phyloP scores from a whole-genome alignment of 92 coral and sea anemone genomes.

The Anthopleura xanthogrammica region DNA sequence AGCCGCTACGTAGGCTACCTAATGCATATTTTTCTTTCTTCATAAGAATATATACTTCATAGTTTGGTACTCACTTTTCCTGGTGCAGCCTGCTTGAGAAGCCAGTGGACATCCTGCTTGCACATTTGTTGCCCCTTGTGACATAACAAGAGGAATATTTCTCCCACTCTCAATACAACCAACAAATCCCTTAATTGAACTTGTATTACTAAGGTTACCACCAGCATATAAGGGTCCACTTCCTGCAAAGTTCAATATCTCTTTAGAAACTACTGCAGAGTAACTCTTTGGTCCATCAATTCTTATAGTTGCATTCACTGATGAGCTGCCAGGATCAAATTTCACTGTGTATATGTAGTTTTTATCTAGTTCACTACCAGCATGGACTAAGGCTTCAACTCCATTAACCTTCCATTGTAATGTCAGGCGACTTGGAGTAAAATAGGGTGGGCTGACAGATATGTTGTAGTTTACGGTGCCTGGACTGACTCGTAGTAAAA shows the following conservation, averaged over 20 bases:
- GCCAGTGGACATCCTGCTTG: slow-evolving; percentile 63
- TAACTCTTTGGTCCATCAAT: slow-evolving; percentile 47
- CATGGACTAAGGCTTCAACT: slow-evolving; percentile 36
- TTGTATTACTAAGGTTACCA: slow-evolving; percentile 12
- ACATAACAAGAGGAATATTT: slow-evolving; percentile 42
- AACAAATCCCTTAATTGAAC: slow-evolving; percentile 55
- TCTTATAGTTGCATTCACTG: slow-evolving; percentile 54
- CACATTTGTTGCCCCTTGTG: slow-evolving; percentile 27
- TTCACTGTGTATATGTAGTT: slow-evolving; percentile 57
- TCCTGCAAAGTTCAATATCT: slow-evolving; percentile 45
- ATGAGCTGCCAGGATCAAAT: slow-evolving; percentile 64
- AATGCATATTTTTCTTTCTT: background rate
- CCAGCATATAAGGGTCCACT: slow-evolving; percentile 78
- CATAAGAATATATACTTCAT: too few relatives aligned
- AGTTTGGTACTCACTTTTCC: slow-evolving; percentile 44
- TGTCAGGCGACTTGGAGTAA: slow-evolving; percentile 65
- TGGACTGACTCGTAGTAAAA: slow-evolving; percentile 65
- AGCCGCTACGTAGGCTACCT: too few relatives aligned
- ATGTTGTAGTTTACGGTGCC: slow-evolving; percentile 57
- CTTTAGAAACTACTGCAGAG: slow-evolving; percentile 53
- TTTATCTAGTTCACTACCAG: slow-evolving; percentile 75
- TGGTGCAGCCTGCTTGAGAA: slow-evolving; percentile 41
- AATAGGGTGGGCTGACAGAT: slow-evolving; percentile 44
- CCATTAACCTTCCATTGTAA: slow-evolving; percentile 70
- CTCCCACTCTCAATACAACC: slow-evolving; percentile 92